A percentile compares a stretch with the other conserved stretches of the same genome.
Evolutionary conservation across 2,797 vertebrate species (phyloP).

Genomic region (Anolis apletophallus): DNA sequence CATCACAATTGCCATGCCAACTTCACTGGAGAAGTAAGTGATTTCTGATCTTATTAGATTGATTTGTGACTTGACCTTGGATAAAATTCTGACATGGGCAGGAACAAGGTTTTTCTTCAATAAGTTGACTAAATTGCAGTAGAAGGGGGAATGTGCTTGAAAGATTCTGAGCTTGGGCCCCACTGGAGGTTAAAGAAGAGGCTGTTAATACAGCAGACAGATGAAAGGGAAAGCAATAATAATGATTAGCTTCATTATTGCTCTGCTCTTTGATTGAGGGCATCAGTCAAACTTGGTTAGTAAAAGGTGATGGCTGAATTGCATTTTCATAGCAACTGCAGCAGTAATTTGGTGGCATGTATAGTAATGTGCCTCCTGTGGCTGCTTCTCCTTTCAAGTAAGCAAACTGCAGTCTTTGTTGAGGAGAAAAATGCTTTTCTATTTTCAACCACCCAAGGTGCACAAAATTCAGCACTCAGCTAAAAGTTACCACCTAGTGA

Average conservation of each 20-base stretch:
- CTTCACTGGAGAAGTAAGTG: background rate
- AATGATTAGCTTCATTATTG: constrained; percentile 11
- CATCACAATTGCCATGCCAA: background rate
- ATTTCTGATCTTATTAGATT: constrained; percentile 1
- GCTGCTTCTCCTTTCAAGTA: constrained; percentile 50
- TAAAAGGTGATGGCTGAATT: constrained; percentile 45
- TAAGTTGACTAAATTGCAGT: constrained; percentile 10
- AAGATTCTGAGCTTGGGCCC: constrained; percentile 13
- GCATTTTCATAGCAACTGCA: constrained; percentile 14
- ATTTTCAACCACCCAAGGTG: constrained; percentile 9
- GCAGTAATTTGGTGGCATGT: constrained; percentile 16
- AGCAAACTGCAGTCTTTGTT: constrained; percentile 36
- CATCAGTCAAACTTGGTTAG: constrained; percentile 17
- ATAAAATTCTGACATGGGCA: constrained; percentile 29
- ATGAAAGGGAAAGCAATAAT: background rate
- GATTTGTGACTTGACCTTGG: constrained; percentile 22
- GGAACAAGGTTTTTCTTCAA: constrained; percentile 11
- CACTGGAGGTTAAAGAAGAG: constrained; percentile 29
- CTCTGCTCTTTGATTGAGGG: background rate
- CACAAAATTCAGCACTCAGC: background rate
- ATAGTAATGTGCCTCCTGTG: constrained; percentile 43
- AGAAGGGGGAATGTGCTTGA: constrained; percentile 11
- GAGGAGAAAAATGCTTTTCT: constrained; percentile 45
- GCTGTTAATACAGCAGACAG: background rate
- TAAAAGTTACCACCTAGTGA: no score